These are phyloP conservation scores for Psilopogon haemacephalus DNA, from an alignment of 2,113 vertebrate genomes.

Conservation along the genomic window DNA sequence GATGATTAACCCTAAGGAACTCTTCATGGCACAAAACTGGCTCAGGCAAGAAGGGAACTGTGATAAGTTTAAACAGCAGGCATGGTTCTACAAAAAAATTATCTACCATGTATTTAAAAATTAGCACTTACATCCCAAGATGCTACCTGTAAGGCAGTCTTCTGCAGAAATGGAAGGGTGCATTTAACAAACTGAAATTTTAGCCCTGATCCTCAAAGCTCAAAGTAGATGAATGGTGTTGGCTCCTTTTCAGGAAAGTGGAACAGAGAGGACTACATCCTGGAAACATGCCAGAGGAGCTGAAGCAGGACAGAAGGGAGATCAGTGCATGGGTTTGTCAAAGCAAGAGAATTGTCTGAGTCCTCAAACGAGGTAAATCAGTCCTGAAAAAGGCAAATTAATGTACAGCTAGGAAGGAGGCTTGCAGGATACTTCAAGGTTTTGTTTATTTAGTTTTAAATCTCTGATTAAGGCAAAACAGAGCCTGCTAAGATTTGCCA, in stretches of 20 bases:
- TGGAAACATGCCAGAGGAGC: background rate
- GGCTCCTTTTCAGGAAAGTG: background rate
- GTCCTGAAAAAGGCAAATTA: background rate
- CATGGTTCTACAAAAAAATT: background rate
- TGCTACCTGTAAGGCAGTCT: background rate
- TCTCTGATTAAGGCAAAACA: background rate
- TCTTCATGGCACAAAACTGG: background rate
- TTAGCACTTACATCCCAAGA: background rate
- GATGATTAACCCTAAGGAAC: background rate
- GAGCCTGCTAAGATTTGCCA: background rate
- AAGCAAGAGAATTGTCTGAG: background rate
- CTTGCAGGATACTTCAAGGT: background rate
- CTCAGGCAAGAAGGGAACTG: background rate
- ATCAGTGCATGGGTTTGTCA: background rate
- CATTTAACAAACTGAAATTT: background rate
- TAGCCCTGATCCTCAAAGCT: background rate
- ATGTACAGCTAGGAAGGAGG: background rate
- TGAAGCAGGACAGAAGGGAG: fast-evolving
- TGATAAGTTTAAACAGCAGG: background rate
- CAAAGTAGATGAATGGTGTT: background rate
- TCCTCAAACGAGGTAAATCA: fast-evolving
- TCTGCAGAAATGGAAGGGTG: background rate
- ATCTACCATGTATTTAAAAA: background rate
- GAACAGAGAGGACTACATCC: background rate
- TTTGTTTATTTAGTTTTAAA: background rate